phyloP scores from a whole-genome alignment of 2,113 vertebrate species.

The Penelope pileata region DNA sequence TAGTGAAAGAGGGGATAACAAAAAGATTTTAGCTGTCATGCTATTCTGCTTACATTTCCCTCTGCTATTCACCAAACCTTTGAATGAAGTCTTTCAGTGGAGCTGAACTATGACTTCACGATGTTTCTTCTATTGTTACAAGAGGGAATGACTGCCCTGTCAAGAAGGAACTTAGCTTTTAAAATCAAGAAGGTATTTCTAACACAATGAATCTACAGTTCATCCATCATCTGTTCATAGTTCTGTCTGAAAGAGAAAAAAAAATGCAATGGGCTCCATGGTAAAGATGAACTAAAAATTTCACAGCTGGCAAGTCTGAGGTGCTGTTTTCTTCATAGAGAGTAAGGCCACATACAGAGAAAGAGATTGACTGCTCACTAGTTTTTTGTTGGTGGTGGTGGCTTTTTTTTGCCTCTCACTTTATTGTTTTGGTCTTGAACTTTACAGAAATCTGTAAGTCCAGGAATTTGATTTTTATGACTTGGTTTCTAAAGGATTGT shows the following conservation, averaged over 20 bases:
- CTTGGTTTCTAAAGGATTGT: background rate
- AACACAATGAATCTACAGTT: constrained; percentile 39
- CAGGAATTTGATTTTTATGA: background rate
- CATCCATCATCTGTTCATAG: constrained; percentile 31
- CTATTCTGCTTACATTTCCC: constrained; percentile 8
- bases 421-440: background rate
- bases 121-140: constrained; percentile 32
- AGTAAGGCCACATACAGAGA: constrained; percentile 6
- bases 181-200: constrained; percentile 55
- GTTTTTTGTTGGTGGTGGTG: background rate
- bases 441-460: background rate
- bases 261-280: background rate
- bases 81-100: constrained; percentile 45
- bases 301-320: constrained; percentile 25
- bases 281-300: constrained; percentile 23
- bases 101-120: constrained; percentile 6
- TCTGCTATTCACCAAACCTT: constrained; percentile 13
- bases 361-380: background rate
- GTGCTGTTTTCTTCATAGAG: constrained; percentile 4
- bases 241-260: background rate
- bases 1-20: background rate
- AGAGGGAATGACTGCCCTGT: background rate
- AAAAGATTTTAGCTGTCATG: background rate
- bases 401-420: background rate
- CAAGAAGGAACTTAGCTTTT: constrained; percentile 64